A percentile compares a stretch with the other conserved stretches of the same genome.
phyloP scores from a whole-genome alignment of 2,888 invertebrate genomes.

The Parapristionchus giblindavisi region DNA sequence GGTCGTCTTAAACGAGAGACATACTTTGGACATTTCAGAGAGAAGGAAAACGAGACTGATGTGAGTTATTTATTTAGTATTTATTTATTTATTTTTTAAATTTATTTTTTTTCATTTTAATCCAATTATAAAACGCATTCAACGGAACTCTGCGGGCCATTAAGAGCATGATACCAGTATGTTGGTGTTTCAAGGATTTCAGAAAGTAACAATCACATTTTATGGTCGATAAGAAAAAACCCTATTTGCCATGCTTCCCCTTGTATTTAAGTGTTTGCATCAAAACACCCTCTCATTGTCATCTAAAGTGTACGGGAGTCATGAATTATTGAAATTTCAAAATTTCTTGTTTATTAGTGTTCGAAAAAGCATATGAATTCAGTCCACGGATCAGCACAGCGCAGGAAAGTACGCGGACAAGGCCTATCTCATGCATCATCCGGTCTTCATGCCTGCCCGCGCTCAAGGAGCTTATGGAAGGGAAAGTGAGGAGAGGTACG shows the following conservation, averaged over 20 bases:
- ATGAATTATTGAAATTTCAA: no score
- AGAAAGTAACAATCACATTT: neutral
- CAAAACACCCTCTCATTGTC: no score
- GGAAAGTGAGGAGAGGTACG: conserved; percentile 21
- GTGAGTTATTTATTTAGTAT: neutral
- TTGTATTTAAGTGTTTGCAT: no score
- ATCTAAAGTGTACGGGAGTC: no score
- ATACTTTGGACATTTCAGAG: conserved; percentile 31
- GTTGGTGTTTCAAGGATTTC: no score
- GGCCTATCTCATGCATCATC: conserved; percentile 32
- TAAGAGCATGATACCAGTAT: no score
- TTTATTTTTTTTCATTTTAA: no score
- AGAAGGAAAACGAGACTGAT: conserved; percentile 18
- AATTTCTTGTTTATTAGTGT: neutral
- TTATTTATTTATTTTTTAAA: neutral
- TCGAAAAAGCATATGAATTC: neutral
- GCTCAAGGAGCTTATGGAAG: neutral
- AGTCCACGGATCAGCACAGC: conserved; percentile 1
- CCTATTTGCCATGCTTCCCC: no score
- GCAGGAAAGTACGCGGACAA: conserved; percentile 21
- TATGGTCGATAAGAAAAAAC: neutral
- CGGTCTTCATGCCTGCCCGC: conserved; percentile 18
- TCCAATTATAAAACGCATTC: no score
- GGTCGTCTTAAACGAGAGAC: conserved; percentile 32
- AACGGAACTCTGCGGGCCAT: no score